Conservation (phyloP, 2,888 invertebrate species). For the Euplexia lucipara region DNA sequence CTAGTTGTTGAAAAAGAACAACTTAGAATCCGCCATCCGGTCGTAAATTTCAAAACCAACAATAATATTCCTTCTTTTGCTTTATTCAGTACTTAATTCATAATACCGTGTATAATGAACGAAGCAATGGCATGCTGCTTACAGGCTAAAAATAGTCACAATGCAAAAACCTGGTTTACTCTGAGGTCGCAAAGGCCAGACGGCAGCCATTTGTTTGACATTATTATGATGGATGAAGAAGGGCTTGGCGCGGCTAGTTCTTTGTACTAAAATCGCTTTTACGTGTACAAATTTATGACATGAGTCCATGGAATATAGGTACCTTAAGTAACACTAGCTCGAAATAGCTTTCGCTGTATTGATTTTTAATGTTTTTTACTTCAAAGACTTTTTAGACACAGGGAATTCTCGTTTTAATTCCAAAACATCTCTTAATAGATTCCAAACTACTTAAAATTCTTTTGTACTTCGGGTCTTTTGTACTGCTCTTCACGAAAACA, state of each 20-base stretch:
- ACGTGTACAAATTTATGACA: conserved; percentile 20
- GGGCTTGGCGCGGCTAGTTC: conserved; percentile 21
- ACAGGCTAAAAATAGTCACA: conserved; percentile 36
- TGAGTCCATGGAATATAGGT: conserved; percentile 4
- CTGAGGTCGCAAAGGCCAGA: conserved; percentile 40
- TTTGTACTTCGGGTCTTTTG: neutral
- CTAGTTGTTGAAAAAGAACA: too few species aligned
- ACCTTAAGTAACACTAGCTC: neutral
- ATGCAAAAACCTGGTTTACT: conserved; percentile 50
- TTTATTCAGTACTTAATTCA: neutral
- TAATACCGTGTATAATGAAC: neutral
- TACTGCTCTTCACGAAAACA: conserved; percentile 24
- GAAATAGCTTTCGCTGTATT: neutral
- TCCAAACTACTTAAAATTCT: conserved; percentile 25
- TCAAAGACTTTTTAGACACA: neutral
- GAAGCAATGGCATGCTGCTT: conserved; percentile 2
- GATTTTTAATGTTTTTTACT: neutral
- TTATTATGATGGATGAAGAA: conserved; percentile 39
- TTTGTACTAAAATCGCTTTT: conserved; percentile 28
- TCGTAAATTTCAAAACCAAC: neutral
- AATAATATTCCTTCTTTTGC: neutral
- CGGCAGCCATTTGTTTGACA: conserved; percentile 32
- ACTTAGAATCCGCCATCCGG: neutral
- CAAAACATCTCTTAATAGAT: conserved; percentile 9
- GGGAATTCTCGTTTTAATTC: too few species aligned